Evolutionary conservation across 2,888 invertebrate genomes (phyloP).

Genomic region (Noctua fimbriata): DNA sequence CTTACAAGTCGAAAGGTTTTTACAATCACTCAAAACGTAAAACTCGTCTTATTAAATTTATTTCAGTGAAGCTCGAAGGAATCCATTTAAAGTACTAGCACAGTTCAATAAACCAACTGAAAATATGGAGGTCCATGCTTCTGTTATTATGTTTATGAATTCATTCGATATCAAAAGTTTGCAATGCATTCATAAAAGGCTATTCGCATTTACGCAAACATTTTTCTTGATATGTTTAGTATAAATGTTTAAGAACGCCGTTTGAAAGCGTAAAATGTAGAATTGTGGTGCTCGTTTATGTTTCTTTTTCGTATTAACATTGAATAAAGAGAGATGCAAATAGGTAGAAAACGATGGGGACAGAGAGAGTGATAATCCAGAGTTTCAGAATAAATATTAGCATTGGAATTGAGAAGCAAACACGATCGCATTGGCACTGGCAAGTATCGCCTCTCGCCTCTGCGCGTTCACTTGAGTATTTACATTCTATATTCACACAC

Average conservation of each 20-base stretch:
- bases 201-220: slow-evolving; percentile 43
- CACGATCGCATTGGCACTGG: slow-evolving; percentile 69
- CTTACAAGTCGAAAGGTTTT: not conserved
- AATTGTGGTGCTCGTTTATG: slow-evolving; percentile 27
- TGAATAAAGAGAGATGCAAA: slow-evolving; percentile 66
- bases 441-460: slow-evolving; percentile 72
- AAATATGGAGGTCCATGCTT: slow-evolving; percentile 31
- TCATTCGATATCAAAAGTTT: slow-evolving; percentile 49
- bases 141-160: slow-evolving; percentile 43
- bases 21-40: not conserved
- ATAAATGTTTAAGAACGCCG: slow-evolving; percentile 25
- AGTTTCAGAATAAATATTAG: slow-evolving; percentile 76
- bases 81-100: slow-evolving; percentile 22
- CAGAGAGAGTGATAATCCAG: slow-evolving; percentile 70
- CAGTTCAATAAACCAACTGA: slow-evolving; percentile 43
- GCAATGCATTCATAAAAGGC: slow-evolving; percentile 49
- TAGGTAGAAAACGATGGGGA: slow-evolving; percentile 60
- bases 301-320: slow-evolving; percentile 49
- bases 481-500: slow-evolving; percentile 64
- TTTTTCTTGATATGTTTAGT: slow-evolving; percentile 20
- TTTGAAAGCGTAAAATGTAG: slow-evolving; percentile 24
- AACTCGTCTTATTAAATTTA: slow-evolving; percentile 6
- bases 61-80: slow-evolving; percentile 27
- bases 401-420: slow-evolving; percentile 78
- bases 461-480: slow-evolving; percentile 70